Percentiles rank a stretch among this genome's conserved stretches.
phyloP scores from a whole-genome alignment of 2,113 vertebrate species.

The Oreotragus oreotragus region DNA sequence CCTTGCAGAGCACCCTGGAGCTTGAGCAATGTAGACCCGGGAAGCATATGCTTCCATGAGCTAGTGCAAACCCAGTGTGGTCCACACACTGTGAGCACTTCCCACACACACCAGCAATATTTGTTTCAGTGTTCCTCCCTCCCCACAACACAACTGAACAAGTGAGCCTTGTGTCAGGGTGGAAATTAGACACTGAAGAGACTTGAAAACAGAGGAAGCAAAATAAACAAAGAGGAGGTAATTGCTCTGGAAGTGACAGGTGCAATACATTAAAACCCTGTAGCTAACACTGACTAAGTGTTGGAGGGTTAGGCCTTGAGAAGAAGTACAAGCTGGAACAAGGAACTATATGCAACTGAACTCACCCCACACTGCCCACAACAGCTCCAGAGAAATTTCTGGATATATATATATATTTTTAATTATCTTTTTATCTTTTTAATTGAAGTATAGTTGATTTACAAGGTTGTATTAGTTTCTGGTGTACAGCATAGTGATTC shows the following conservation, averaged over 20 bases:
- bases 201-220: neutral
- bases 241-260: neutral
- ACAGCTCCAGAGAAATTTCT: neutral
- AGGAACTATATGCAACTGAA: neutral
- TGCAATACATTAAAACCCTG: neutral
- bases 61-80: neutral
- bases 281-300: rapidly evolving
- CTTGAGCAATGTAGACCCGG: neutral
- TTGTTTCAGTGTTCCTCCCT: neutral
- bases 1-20: neutral
- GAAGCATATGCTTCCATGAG: neutral
- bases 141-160: neutral
- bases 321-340: neutral
- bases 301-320: neutral
- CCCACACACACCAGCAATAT: neutral
- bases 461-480: no score
- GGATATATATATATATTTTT: no score
- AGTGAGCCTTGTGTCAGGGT: neutral
- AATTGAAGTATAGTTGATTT: no score
- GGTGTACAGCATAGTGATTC: no score
- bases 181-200: neutral
- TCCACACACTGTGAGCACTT: neutral
- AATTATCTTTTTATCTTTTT: no score
- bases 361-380: neutral
- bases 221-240: neutral